Evolutionary conservation across 1,140 invertebrate genomes (phyloP).

Genomic region (Neomicropteryx cornuta): DNA sequence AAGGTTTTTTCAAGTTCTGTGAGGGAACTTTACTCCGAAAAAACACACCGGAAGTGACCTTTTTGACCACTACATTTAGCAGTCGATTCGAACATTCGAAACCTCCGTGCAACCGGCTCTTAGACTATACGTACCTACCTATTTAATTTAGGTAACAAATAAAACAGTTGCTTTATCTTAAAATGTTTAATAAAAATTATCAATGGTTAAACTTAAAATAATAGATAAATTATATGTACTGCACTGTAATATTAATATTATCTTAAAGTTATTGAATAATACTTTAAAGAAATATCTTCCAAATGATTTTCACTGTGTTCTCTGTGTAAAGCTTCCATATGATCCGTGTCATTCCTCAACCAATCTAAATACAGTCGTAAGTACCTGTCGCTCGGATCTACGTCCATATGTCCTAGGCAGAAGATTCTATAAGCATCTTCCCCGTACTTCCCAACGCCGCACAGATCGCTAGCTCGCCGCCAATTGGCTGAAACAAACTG

Average conservation of each 20-base stretch:
- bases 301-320: constrained; percentile 29
- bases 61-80: too few relatives aligned
- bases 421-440: constrained; percentile 45
- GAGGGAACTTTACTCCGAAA: too few relatives aligned
- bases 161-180: too few relatives aligned
- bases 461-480: constrained; percentile 39
- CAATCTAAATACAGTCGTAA: constrained; percentile 43
- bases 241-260: constrained; percentile 5
- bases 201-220: neutral
- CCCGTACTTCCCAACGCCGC: constrained; percentile 42
- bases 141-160: too few relatives aligned
- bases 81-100: too few relatives aligned
- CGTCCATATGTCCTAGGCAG: constrained; percentile 39
- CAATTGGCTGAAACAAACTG: constrained; percentile 42
- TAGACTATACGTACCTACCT: too few relatives aligned
- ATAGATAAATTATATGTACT: neutral
- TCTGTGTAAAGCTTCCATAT: constrained; percentile 26
- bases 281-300: constrained; percentile 30
- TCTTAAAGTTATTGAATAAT: constrained; percentile 32
- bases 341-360: constrained; percentile 29
- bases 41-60: too few relatives aligned
- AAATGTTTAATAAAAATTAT: neutral
- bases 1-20: too few relatives aligned
- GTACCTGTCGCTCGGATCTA: constrained; percentile 40
- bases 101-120: too few relatives aligned